Conservation (phyloP, 2,888 invertebrate species). For the Geophilus truncorum region DNA sequence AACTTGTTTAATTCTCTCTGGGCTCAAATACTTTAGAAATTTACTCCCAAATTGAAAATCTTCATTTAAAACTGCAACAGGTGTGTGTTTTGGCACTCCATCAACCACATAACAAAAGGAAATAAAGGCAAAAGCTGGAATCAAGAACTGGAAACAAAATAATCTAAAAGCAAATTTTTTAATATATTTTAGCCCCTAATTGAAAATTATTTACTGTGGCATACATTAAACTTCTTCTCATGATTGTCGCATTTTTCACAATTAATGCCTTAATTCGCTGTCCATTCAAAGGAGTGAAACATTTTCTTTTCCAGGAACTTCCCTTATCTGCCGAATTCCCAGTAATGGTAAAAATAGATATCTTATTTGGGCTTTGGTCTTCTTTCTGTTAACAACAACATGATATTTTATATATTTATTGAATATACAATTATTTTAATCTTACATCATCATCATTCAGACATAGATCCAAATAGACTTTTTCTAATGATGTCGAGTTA, state of each 20-base stretch:
- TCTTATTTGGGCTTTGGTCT: too few species aligned
- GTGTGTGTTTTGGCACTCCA: conserved; percentile 34
- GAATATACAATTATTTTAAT: too few species aligned
- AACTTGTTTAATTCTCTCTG: background rate
- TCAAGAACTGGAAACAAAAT: background rate
- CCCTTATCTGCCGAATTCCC: background rate
- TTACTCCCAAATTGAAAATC: background rate
- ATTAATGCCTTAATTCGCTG: background rate
- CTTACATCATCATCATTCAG: too few species aligned
- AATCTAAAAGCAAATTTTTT: background rate
- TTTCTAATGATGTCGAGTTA: too few species aligned
- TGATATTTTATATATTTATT: too few species aligned
- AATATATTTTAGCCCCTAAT: background rate
- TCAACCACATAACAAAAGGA: conserved; percentile 37
- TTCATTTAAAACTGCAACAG: conserved; percentile 36
- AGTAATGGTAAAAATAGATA: too few species aligned
- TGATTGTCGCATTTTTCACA: background rate
- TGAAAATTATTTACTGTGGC: background rate
- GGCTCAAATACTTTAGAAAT: too few species aligned
- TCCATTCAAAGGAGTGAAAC: background rate
- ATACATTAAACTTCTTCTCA: background rate
- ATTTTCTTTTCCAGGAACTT: background rate
- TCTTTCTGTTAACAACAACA: too few species aligned
- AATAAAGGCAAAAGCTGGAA: conserved; percentile 36
- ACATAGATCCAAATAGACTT: too few species aligned